Base-by-base conservation (phyloP, 2,797 vertebrate species). In the Myiotriccus ornatus region DNA sequence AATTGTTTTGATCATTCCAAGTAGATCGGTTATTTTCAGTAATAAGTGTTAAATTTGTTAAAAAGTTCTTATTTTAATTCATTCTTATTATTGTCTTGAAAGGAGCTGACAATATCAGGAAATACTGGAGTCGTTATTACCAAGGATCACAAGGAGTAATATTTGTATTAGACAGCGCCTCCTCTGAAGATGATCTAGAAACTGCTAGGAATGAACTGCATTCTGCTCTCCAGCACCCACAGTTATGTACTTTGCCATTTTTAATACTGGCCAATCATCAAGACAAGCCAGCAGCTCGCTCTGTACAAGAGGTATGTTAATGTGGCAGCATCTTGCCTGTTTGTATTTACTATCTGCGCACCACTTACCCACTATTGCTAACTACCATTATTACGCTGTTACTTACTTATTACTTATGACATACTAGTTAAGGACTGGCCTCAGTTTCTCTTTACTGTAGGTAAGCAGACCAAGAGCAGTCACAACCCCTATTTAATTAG, bases 41-140 rank as follows among this genome's bases (percentile, higher is more conserved):
- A 63, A 7, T 4, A 86, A 64, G 13, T 67, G 8, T 68, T 88
- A 49, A 16, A 57, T 87, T 44, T 80, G 21, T 69, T 78, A 63
- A 64, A 49, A 23, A 83, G 53, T 84, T 35, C 11, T 53, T 91
- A 12, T 82, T 91, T 85, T 95, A 90, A 93, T 87, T 93, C 44
- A 34, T 91, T 90, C 37, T 84, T 70, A 55, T 83, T 95, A 53
- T 96, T 95, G 37, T 97, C 95, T 96, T 97, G 59, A 85, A 98
- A 99, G 99, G 99, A 62, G 98, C 99, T 55, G 99, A 99, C 96
- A 99, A 98, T 97, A 99, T 99, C 97, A 99, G 99, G 97, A 99
- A 99, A 95, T 99, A 99, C 89, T 99, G 99, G 99, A 99, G 99
- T 96, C 99, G 99, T 94, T 99, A 99, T 98, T 99, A 99, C 98